These are phyloP conservation scores for Leptopilina syphax DNA, from an alignment of 2,888 invertebrate genomes.

Conservation along the genomic window DNA sequence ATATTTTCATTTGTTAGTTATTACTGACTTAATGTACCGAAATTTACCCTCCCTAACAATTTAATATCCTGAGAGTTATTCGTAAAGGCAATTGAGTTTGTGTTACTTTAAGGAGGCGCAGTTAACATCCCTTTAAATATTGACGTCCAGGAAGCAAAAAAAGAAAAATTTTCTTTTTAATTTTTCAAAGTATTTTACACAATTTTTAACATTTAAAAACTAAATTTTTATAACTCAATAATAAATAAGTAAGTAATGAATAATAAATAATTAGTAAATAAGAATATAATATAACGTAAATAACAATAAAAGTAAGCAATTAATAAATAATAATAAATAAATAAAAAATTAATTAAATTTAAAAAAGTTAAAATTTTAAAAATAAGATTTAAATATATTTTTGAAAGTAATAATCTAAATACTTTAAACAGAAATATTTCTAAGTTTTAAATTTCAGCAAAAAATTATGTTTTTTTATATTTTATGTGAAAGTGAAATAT, in stretches of 20 bases:
- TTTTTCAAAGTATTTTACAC: neutral
- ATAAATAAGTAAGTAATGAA: neutral
- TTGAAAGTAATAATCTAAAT: too few species aligned
- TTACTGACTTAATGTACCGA: neutral
- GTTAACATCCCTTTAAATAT: constrained; percentile 39
- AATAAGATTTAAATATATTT: too few species aligned
- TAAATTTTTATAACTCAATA: neutral
- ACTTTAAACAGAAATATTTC: too few species aligned
- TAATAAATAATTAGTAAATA: too few species aligned
- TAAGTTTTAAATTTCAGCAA: too few species aligned
- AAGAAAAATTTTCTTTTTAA: neutral
- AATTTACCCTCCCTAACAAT: constrained; percentile 8
- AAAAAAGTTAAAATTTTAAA: too few species aligned
- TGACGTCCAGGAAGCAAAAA: constrained; percentile 6
- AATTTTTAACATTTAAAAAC: neutral
- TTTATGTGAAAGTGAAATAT: too few species aligned
- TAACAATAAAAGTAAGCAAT: too few species aligned
- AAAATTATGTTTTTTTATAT: too few species aligned
- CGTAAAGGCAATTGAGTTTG: constrained; percentile 34
- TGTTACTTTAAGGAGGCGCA: constrained; percentile 36
- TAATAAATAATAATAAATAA: too few species aligned
- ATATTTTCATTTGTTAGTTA: constrained; percentile 17
- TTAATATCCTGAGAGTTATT: constrained; percentile 9
- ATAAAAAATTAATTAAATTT: too few species aligned
- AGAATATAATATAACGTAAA: too few species aligned